Evolutionary conservation across 2,888 invertebrate genomes (phyloP), one percentile per base, ranked within the genome.

Genomic region (Operophtera brumata): DNA sequence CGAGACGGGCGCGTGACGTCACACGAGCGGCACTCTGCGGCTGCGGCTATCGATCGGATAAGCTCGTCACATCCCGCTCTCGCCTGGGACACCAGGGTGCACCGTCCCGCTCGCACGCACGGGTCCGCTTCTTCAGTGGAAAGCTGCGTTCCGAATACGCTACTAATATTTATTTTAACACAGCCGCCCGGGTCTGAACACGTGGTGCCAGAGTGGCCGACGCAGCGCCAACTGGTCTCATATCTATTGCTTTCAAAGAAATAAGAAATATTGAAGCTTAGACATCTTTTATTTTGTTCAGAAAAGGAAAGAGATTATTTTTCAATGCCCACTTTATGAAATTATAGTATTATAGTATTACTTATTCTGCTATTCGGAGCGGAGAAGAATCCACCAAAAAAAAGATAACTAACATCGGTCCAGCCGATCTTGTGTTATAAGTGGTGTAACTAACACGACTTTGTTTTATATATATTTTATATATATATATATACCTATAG

Each of bases 161-260:
- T 86, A 86, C 86, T 88, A 87, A 88, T 90, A 89, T 89, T 89
- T 89, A 89, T 90, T 89, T 89, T 87, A 89, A 88, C 87, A 81
- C 86, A 84, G 75, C 78, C 80, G 78, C 78, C 81, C 77, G 79
- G 78, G 75, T 72, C 65, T 58, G 77, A 80, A 73, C 89, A 89
- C 90, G 89, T 87, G 88, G 83, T 74, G 72, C 62, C 66, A 51
- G 50, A 55, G 52, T 54, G 53, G 44, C 46, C 37, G 39, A 49
- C 20, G 6, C 47, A 20, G 42, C 45, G 53, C 48, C 54, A 35
- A 45, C 20, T 35, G 35, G 25, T 30, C 39, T 41, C 36, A 41
- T 4, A 9, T 32, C 25, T 28, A 11, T 20, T 46, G 36, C 36
- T 43, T 10, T 12, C 20, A 37, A 30, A 20, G 10, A 42, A 30